Conservation (phyloP, 2,888 invertebrate genomes). For the Leptinotarsa tumamoca region DNA sequence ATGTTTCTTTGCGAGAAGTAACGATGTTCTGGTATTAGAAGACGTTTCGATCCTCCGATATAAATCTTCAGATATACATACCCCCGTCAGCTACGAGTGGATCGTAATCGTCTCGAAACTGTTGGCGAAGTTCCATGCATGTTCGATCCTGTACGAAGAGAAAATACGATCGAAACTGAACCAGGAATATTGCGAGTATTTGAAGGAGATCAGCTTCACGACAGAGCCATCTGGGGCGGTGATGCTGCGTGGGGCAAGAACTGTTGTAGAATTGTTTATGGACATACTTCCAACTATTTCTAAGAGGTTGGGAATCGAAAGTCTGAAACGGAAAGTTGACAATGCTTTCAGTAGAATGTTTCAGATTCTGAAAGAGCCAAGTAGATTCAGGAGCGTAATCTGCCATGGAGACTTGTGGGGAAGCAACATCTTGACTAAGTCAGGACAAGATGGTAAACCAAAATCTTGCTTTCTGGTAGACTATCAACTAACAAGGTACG, state of each 20-base stretch:
- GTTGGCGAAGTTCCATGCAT: constrained; percentile 58
- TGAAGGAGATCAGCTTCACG: constrained; percentile 42
- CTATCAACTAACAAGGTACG: constrained; percentile 65
- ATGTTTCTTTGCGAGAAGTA: constrained; percentile 60
- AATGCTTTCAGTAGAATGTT: not conserved
- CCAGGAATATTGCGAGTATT: constrained; percentile 53
- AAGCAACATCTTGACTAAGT: constrained; percentile 53
- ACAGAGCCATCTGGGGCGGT: constrained; percentile 12
- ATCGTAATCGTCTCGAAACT: constrained; percentile 48
- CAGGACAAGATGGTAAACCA: constrained; percentile 23
- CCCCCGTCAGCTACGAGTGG: constrained; percentile 41
- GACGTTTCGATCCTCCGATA: constrained; percentile 54
- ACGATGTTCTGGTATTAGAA: constrained; percentile 62
- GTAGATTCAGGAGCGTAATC: constrained; percentile 60
- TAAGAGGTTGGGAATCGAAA: constrained; percentile 27
- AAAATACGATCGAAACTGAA: constrained; percentile 46
- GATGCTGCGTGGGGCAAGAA: constrained; percentile 17
- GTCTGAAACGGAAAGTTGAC: constrained; percentile 34
- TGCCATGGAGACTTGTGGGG: constrained; percentile 59
- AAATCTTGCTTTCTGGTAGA: constrained; percentile 52
- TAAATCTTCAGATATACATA: constrained; percentile 27
- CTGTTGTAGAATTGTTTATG: constrained; percentile 25
- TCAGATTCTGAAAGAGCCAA: constrained; percentile 55
- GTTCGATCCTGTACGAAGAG: constrained; percentile 58
- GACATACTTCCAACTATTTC: constrained; percentile 39